Percentiles rank a stretch among this genome's conserved stretches.
Conservation (phyloP, 2,113 vertebrate genomes). For the Pseudopodoces humilis region DNA sequence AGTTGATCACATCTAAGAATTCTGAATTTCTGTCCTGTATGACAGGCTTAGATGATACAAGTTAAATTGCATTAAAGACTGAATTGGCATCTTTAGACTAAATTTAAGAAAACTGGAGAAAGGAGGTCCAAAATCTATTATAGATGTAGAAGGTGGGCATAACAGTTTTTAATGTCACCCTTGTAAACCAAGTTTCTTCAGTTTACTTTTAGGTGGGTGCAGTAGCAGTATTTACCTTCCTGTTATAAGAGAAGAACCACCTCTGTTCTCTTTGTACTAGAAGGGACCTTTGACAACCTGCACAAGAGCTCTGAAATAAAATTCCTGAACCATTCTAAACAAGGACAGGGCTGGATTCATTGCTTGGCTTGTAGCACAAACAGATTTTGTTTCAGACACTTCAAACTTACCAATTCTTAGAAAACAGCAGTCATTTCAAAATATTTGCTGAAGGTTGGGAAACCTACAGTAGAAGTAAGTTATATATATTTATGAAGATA, state of each 20-base stretch:
- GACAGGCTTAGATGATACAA: background rate
- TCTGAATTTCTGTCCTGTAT: background rate
- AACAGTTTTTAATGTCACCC: background rate
- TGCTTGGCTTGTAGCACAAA: background rate
- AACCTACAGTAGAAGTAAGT: background rate
- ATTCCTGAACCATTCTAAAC: background rate
- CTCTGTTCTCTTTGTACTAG: background rate
- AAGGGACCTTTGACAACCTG: background rate
- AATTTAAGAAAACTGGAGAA: background rate
- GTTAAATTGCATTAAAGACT: background rate
- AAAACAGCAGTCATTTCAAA: background rate
- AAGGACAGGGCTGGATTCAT: background rate
- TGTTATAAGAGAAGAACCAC: background rate
- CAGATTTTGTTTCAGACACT: background rate
- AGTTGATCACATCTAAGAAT: fast-evolving
- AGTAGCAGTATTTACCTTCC: background rate
- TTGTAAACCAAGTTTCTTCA: background rate
- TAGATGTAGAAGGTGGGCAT: background rate
- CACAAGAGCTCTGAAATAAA: background rate
- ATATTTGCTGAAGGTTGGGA: background rate
- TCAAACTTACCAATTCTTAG: background rate
- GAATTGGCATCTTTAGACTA: background rate
- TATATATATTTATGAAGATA: constrained; percentile 5
- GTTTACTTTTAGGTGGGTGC: background rate
- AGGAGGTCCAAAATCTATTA: background rate